phyloP scores from a whole-genome alignment of 1,140 invertebrate species.

The Drosophila orosa region DNA sequence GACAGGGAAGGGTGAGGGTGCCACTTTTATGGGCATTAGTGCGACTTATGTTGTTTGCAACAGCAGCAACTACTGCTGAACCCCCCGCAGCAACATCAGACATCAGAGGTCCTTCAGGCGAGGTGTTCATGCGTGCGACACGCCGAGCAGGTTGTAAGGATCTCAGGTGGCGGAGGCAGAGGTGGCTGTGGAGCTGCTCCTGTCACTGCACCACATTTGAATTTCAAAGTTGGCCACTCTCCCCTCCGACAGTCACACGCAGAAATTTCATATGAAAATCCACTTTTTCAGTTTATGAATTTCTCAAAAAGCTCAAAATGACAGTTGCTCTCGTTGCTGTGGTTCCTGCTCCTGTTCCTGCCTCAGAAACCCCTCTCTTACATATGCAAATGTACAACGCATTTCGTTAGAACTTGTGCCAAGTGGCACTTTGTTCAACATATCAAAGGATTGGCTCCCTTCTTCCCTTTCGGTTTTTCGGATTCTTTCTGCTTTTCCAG shows the following conservation, averaged over 20 bases:
- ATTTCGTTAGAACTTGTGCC: conserved; percentile 71
- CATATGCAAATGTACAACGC: conserved; percentile 71
- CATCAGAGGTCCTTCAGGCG: conserved; percentile 52
- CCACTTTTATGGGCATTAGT: conserved; percentile 81
- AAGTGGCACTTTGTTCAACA: conserved; percentile 78
- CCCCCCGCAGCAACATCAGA: conserved; percentile 34
- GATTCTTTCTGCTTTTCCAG: conserved; percentile 4
- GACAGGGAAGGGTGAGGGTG: conserved; percentile 40
- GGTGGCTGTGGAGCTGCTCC: conserved; percentile 18
- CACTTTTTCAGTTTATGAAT: conserved; percentile 83
- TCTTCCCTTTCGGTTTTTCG: conserved; percentile 1
- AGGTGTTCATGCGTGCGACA: conserved; percentile 81
- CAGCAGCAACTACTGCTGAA: conserved; percentile 16
- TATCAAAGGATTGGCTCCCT: conserved; percentile 69
- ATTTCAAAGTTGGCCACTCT: conserved; percentile 66
- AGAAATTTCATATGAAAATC: conserved; percentile 82
- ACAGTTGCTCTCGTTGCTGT: conserved; percentile 61
- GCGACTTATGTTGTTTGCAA: conserved; percentile 78
- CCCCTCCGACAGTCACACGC: conserved; percentile 55
- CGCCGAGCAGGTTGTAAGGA: conserved; percentile 52
- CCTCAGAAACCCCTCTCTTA: neutral
- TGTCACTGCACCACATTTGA: conserved; percentile 76
- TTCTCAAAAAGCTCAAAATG: conserved; percentile 80
- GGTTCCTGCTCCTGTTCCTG: conserved; percentile 5
- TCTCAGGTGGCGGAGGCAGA: conserved; percentile 7